Evolutionary conservation across 2,113 vertebrate species (phyloP).

Genomic region (Plectropomus leopardus): DNA sequence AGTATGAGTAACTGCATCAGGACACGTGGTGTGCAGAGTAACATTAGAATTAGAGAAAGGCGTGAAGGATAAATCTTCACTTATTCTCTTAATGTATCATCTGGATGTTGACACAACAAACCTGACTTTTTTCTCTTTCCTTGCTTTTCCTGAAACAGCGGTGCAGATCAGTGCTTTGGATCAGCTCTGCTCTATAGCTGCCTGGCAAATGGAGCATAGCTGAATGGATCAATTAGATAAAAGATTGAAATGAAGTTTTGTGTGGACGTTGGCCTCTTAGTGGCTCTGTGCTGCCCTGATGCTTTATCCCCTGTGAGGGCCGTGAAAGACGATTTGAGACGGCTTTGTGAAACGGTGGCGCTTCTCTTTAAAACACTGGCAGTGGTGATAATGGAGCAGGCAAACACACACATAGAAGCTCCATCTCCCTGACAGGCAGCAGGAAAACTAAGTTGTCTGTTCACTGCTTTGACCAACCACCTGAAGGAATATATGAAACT

Average conservation of each 20-base stretch:
- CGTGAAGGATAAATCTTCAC: background rate
- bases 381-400: conserved; percentile 33
- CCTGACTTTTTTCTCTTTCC: background rate
- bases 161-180: background rate
- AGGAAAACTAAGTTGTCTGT: conserved; percentile 18
- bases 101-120: background rate
- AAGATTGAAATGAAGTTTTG: conserved; percentile 36
- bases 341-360: conserved; percentile 25
- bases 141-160: background rate
- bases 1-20: background rate
- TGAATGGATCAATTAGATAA: conserved; percentile 40
- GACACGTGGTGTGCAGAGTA: background rate
- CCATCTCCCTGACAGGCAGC: conserved; percentile 23
- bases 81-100: background rate
- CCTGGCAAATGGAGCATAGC: conserved; percentile 1
- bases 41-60: background rate
- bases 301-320: conserved; percentile 33
- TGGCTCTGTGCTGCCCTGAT: conserved; percentile 12
- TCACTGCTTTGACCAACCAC: background rate
- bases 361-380: conserved; percentile 47
- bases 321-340: conserved; percentile 44
- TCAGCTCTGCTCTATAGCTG: background rate
- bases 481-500: background rate
- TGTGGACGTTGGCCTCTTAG: conserved; percentile 28
- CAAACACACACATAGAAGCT: conserved; percentile 13